Evolutionary conservation across 2,113 vertebrate species (phyloP), one percentile per base, ranked within the genome.

Genomic region (Heteronetta atricapilla): DNA sequence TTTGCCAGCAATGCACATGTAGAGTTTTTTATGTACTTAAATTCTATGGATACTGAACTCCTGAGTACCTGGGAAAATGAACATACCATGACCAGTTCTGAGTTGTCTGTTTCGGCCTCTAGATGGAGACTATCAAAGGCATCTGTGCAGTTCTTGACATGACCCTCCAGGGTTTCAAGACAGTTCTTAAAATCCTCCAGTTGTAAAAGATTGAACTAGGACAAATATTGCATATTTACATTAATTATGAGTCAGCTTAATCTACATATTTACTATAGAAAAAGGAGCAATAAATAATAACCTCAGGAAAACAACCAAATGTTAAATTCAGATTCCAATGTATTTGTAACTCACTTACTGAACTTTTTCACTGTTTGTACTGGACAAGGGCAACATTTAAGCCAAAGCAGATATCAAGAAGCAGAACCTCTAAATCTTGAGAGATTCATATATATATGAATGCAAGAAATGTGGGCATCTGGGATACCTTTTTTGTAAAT

Each of bases 161-260:
- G 96, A 31, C 36, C 72, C 96, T 99, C 98, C 93, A 99, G 96
- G 0, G 86, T 95, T 53, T 98, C 97, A 85, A 99, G 94, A 40
- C 67, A 75, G 28, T 86, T 86, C 11, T 87, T 95, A 69, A 99
- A 98, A 92, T 98, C 97, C 91, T 98, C 98, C 93, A 98, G 97
- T 90, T 97, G 97, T 78, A 91, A 82, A 38, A 98, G 97, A 83
- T 92, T 93, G 92, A 96, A 96, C 98, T 98, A 94, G 92, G 36
- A 34, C 68, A 48, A 75, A 87, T 76, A 87, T 90, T 40, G 53
- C 50, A 93, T 60, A 82, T 58, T 62, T 56, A 77, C 0, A 0
- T 91, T 82, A 85, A 52, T 86, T 90, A 78, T 31, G 11, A 63
- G 23, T 26, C 29, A 36, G 48, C 59, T 64, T 63, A 68, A 77